Base-by-base conservation (phyloP, 2,113 vertebrate species). In the Sclerurus mexicanus region DNA sequence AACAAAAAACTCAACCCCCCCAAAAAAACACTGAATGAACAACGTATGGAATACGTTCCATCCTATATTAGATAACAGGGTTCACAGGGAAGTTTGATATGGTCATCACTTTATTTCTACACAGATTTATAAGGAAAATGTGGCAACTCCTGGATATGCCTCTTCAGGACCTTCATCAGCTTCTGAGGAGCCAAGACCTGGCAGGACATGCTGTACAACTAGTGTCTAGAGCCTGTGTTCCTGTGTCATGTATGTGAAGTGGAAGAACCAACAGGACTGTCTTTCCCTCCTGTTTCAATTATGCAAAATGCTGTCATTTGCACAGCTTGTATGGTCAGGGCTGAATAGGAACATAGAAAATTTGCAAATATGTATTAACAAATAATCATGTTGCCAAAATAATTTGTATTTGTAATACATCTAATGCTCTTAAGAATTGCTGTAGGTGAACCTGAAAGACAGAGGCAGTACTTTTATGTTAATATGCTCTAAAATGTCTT, bases 401-500 rank as follows among this genome's bases (percentile, higher is more conserved):
- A 20, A 39, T 92, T 96, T 90, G 59, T 90, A 77, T 95, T 94
- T 90, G 59, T 95, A 96, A 80, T 66, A 82, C 50, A 81, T 92
- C 53, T 92, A 96, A 89, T 93, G 47, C 50, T 96, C 77, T 96
- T 96, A 94, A 83, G 50, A 55, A 63, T 58, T 79, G 33, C 73
- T 96, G 91, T 50, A 63, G 66, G 80, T 96, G 93, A 97, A 97
- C 72, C 93, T 94, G 94, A 98, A 96, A 97, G 92, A 90, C 90
- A 96, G 85, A 87, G 94, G 78, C 81, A 93, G 88, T 96, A 89
- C 97, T 97, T 98, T 97, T 94, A 96, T 97, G 95, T 82, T 96
- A 98, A 97, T 97, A 71, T 9, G 21, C 49, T 76, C 55, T 89
- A 96, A 97, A 96, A 94, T 81, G 6, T 76, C 92, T 97, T 95